Percentiles rank a stretch among this genome's conserved stretches.
Evolutionary conservation across 2,888 invertebrate species (phyloP).

Genomic region (Lydus trimaculatus): DNA sequence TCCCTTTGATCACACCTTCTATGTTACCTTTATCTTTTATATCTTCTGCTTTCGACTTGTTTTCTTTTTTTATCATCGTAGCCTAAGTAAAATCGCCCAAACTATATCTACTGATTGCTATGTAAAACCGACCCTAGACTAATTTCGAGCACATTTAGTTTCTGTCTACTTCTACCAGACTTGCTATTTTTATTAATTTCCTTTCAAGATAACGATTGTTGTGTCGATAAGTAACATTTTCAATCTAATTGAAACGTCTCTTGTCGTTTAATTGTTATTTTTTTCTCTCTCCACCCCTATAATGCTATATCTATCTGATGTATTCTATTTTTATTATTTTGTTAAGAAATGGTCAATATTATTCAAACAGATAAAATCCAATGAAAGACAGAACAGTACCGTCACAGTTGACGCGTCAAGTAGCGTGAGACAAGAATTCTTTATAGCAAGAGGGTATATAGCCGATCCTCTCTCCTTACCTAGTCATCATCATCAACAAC

Average conservation of each 20-base stretch:
- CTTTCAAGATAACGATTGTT: conserved; percentile 10
- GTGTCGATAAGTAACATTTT: conserved; percentile 27
- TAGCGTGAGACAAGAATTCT: conserved; percentile 57
- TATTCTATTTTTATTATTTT: not conserved
- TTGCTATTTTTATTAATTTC: conserved; percentile 9
- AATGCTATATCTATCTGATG: not conserved
- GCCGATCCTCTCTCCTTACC: not conserved
- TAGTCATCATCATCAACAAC: not conserved
- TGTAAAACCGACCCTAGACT: no score
- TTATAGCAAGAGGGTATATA: conserved; percentile 35
- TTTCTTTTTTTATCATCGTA: no score
- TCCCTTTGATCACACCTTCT: no score
- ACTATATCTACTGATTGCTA: no score
- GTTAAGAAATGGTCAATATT: not conserved
- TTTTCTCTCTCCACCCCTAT: not conserved
- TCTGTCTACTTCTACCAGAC: not conserved
- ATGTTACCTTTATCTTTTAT: no score
- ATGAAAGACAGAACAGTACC: conserved; percentile 49
- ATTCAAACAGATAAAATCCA: conserved; percentile 14
- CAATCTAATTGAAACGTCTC: conserved; percentile 29
- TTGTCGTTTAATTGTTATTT: conserved; percentile 9
- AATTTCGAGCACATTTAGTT: not conserved
- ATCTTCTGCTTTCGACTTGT: no score
- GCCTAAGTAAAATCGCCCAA: no score
- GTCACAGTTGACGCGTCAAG: conserved; percentile 47